phyloP scores from a whole-genome alignment of 2,797 vertebrate genomes.

The Steatocranus sp. region DNA sequence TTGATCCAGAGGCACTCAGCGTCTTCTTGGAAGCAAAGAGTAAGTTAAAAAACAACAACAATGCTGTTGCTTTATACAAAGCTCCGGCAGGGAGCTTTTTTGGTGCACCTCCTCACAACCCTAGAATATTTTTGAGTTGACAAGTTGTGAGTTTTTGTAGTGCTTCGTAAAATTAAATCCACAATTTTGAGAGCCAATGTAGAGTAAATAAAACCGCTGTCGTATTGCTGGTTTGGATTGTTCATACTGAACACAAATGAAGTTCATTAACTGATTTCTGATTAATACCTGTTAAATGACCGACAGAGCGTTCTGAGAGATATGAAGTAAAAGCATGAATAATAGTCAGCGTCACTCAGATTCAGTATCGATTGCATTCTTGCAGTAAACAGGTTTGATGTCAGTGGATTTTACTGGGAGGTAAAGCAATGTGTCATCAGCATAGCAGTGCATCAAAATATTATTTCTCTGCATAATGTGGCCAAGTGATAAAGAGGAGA shows the following conservation, averaged over 20 bases:
- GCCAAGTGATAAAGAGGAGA: neutral
- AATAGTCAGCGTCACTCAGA: neutral
- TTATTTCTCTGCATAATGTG: neutral
- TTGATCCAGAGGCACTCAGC: conserved; percentile 83
- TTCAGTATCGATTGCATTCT: neutral
- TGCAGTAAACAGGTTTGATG: neutral
- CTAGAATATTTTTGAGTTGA: neutral
- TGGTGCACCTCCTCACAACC: neutral
- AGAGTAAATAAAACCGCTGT: rapidly evolving
- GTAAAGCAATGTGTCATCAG: neutral
- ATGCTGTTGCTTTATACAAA: neutral
- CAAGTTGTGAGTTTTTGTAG: neutral
- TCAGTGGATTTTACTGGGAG: neutral
- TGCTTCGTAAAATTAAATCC: neutral
- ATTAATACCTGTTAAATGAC: neutral
- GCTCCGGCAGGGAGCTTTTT: neutral
- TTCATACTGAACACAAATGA: neutral
- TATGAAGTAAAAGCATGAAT: neutral
- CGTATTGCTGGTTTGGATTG: neutral
- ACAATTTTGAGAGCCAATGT: neutral
- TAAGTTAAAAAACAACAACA: conserved; percentile 58
- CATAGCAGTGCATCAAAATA: neutral
- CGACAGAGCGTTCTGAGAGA: neutral
- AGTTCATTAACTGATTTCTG: neutral
- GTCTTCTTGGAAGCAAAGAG: conserved; percentile 84